Percentiles rank a stretch among this genome's conserved stretches.
These are phyloP conservation scores for Gerris buenoi DNA, from an alignment of 1,140 invertebrate species.

Conservation along the genomic window DNA sequence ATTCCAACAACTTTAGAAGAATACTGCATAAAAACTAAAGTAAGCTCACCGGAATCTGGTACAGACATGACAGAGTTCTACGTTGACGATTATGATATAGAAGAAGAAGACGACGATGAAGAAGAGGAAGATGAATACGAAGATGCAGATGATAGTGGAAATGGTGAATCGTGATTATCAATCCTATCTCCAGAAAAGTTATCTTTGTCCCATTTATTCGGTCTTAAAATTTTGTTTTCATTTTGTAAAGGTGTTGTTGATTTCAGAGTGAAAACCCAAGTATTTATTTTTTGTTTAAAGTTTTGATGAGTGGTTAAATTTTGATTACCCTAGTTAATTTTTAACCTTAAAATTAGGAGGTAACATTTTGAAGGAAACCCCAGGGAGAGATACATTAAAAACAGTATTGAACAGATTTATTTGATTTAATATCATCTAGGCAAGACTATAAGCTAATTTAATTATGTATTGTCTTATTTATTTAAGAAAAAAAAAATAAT, in stretches of 20 bases:
- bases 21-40: slow-evolving; percentile 86
- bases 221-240: background rate
- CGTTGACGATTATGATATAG: slow-evolving; percentile 77
- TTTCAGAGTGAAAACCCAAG: background rate
- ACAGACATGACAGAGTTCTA: slow-evolving; percentile 84
- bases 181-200: background rate
- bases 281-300: too few relatives aligned
- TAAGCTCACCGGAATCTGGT: slow-evolving; percentile 58
- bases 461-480: too few relatives aligned
- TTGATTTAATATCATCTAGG: too few relatives aligned
- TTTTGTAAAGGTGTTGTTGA: background rate
- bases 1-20: slow-evolving; percentile 96
- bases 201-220: too few relatives aligned
- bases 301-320: too few relatives aligned
- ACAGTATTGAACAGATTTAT: too few relatives aligned
- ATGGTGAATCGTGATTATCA: slow-evolving; percentile 40
- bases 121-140: slow-evolving; percentile 41
- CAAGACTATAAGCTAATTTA: too few relatives aligned
- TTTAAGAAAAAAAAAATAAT: too few relatives aligned
- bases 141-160: slow-evolving; percentile 65
- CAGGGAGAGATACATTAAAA: too few relatives aligned
- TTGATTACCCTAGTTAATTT: too few relatives aligned
- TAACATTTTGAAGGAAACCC: too few relatives aligned
- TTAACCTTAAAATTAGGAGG: too few relatives aligned
- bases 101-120: slow-evolving; percentile 44